These are phyloP conservation scores for Aphyosemion australe DNA, from an alignment of 2,113 vertebrate species.

Conservation along the genomic window DNA sequence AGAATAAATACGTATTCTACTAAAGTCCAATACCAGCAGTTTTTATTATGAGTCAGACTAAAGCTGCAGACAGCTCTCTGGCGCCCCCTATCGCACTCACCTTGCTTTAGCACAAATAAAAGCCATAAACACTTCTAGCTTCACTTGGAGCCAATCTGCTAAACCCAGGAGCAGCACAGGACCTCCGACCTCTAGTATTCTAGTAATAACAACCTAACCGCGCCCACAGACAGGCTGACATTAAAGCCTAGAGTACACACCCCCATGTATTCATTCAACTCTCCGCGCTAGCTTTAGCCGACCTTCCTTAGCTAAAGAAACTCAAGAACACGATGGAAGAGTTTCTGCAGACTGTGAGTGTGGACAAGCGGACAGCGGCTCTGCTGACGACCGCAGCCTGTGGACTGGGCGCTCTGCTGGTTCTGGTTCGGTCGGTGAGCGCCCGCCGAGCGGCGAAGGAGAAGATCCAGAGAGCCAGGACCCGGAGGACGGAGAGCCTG, in stretches of 20 bases:
- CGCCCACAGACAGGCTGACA: not conserved
- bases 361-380: not conserved
- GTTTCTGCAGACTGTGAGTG: not conserved
- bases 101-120: not conserved
- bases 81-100: not conserved
- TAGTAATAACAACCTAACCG: not conserved
- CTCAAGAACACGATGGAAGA: not conserved
- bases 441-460: not conserved
- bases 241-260: not conserved
- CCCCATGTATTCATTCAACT: not conserved
- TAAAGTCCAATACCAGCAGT: too few relatives aligned
- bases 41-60: too few relatives aligned
- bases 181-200: too few relatives aligned
- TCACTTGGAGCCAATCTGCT: too few relatives aligned
- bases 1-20: too few relatives aligned
- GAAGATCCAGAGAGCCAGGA: slow-evolving; percentile 62
- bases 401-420: slow-evolving; percentile 17
- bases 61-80: too few relatives aligned
- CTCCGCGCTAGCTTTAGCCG: not conserved
- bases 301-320: too few relatives aligned
- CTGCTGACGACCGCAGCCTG: slow-evolving; percentile 43
- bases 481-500: slow-evolving; percentile 49
- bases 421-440: slow-evolving; percentile 37
- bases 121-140: not conserved
- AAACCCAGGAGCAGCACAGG: too few relatives aligned